Base-by-base conservation (phyloP, 2,113 vertebrate genomes). In the Pterocles orientalis region DNA sequence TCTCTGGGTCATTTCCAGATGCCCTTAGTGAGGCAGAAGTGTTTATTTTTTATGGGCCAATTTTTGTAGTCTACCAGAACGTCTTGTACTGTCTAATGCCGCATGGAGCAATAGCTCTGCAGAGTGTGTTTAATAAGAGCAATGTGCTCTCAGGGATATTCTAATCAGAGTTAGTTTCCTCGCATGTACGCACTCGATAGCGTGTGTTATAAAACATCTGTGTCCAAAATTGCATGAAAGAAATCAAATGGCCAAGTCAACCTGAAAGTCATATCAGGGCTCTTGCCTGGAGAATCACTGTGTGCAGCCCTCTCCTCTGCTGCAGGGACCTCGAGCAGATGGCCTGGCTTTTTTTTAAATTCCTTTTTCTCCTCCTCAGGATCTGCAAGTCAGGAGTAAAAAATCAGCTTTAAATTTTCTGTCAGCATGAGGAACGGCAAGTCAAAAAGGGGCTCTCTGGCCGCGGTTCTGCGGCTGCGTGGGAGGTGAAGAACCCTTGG, bases 31-130 rank as follows among this genome's bases (percentile, higher is more conserved):
- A 96, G 84, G 81, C 91, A 95, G 91, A 94, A 95, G 93, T 96
- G 93, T 96, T 97, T 93, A 73, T 92, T 94, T 96, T 95, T 95
- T 94, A 82, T 83, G 79, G 94, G 89, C 94, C 88, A 95, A 91
- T 93, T 96, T 92, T 95, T 95, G 90, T 84, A 81, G 76, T 84
- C 80, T 92, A 90, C 82, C 72, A 78, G 95, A 94, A 95, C 58
- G 54, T 92, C 90, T 93, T 95, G 93, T 96, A 82, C 93, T 85
- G 82, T 87, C 77, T 92, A 87, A 87, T 95, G 91, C 92, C 0
- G 43, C 94, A 86, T 88, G 79, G 93, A 95, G 93, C 85, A 90
- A 93, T 93, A 86, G 91, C 79, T 95, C 96, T 95, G 87, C 72
- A 41, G 96, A 95, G 95, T 91, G 89, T 68, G 92, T 86, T 97